Evolutionary conservation across 2,113 vertebrate species (phyloP).

Genomic region (Zingel zingel): DNA sequence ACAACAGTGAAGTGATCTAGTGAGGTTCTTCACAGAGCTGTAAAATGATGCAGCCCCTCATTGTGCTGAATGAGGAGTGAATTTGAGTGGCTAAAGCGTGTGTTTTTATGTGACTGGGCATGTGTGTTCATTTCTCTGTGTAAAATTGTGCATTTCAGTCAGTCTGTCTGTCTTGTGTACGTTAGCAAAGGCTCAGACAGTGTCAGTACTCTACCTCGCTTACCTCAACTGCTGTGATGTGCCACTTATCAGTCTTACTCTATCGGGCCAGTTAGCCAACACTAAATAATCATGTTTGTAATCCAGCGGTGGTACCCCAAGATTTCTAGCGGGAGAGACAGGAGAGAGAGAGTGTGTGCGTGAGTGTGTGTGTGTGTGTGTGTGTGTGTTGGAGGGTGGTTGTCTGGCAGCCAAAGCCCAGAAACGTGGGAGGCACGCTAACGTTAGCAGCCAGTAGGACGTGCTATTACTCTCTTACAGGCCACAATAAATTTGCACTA

Average conservation of each 20-base stretch:
- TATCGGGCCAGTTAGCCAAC: conserved; percentile 39
- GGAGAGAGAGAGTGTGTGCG: conserved; percentile 32
- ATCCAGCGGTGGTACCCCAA: conserved; percentile 62
- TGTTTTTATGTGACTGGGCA: conserved; percentile 17
- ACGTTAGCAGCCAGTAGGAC: conserved; percentile 58
- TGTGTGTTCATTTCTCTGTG: conserved; percentile 1
- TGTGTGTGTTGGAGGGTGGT: conserved; percentile 27
- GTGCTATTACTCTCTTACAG: conserved; percentile 67
- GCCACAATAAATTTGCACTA: conserved; percentile 68
- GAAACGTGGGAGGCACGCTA: conserved; percentile 71
- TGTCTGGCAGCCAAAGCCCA: conserved; percentile 67
- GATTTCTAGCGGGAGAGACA: conserved; percentile 66
- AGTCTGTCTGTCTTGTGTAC: background rate
- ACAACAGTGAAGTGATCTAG: conserved; percentile 55
- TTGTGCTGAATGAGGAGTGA: conserved; percentile 35
- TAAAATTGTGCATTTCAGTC: background rate
- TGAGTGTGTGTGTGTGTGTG: conserved; percentile 7
- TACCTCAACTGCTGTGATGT: conserved; percentile 51
- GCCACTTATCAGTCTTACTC: conserved; percentile 53
- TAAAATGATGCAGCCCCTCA: conserved; percentile 46
- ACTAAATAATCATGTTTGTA: conserved; percentile 74
- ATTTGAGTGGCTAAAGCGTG: conserved; percentile 5
- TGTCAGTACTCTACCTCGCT: conserved; percentile 27
- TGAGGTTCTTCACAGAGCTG: conserved; percentile 51
- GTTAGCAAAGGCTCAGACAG: conserved; percentile 16